Base-by-base conservation (phyloP, 92 coral and sea anemone genomes). In the Epizoanthus illoricatus region DNA sequence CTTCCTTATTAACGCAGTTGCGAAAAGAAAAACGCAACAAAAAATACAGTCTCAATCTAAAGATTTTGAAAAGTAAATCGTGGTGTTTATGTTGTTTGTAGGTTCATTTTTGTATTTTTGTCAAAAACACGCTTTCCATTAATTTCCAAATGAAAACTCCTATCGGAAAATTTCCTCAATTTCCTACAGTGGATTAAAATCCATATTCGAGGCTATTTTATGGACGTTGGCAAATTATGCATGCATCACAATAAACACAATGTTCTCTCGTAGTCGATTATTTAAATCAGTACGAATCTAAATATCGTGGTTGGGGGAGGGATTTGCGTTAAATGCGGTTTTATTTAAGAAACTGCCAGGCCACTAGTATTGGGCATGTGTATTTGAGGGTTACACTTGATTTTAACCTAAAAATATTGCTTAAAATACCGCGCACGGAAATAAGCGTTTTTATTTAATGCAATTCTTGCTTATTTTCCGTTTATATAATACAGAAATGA, bases 1-100 rank as follows among this genome's bases (percentile, higher is more conserved):
- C 76, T 73, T 85, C 90, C 89, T 85, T 54, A 36, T 52, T 66
- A 66, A 66, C 71, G 71, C 13, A 66, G 70, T 42, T 41, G 20
- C 56, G 18, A 60, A 61, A 60, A 10, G 18, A 68, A 60, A 60
- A 40, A 75, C 49, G 69, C 61, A 62, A 60, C 20, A 61, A 61
- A 9, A 18, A 5, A 18, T 62, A 76, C 57, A 13, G 41, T 40
- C 43, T 66, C 71, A 33, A 66, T 28, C 16, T 28, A 58, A 57
- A 36, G 13, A 18, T 15, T 76, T 76, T 76, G 58, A 20, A 62
- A 1, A 76, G 69, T 56, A 61, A 76, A 76, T n/a, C 62, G 52
- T 10, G 52, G 69, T 57, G 81, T 19, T 76, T 36, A 20, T 78
- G 43, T 78, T 78, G 56, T 45, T 63, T 43, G 21, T 62, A 61